Evolutionary conservation across 2,797 vertebrate species (phyloP), one percentile per base, ranked within the genome.

Genomic region (Gymnothorax reevesii): DNA sequence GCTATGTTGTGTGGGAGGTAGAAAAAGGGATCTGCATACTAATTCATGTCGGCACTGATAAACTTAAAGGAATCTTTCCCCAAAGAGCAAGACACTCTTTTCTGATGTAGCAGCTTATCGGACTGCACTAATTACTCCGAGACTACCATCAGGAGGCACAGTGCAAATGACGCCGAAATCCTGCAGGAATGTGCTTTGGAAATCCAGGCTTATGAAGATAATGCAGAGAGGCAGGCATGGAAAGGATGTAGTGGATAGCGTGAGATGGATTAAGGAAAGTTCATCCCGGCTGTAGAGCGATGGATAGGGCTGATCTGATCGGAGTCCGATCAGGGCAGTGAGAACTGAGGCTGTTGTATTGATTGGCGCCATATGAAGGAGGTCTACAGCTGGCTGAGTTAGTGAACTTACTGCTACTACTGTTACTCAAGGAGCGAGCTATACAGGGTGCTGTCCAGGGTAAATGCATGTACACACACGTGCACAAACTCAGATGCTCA

Each of bases 1-100:
- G 82, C 8, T 5, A 13, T 27, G 52, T n/a, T 10, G 82, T 83
- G 15, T 27, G n/a, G 42, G 17, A 10, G 57, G 55, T 4, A 59
- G n/a, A 9, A 10, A 42, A 20, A 79, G 15, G 54, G 82, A 60
- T 57, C 82, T 83, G 82, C 55, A 83, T 83, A 57, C 82, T 83
- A 83, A 83, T 59, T 59, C 75, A 54, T 79, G 42, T 49, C 73
- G 5, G 42, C 42, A 8, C 75, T 52, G 75, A 79, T 79, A 79
- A 79, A 79, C 75, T 42, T 79, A 27, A 79, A 54, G 49, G 49
- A 79, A 79, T 79, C 49, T 20, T 20, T 79, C 75, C 75, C 75
- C 6, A 49, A 79, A 54, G 75, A 54, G 49, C 42, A 17, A 22
- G 49, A 54, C 20, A 8, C 49, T 54, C 22, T 22, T 79, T 79